A percentile compares a stretch with the other conserved stretches of the same genome.
phyloP scores from a whole-genome alignment of 92 coral and sea anemone species.

The Chrysogorgia sp. region DNA sequence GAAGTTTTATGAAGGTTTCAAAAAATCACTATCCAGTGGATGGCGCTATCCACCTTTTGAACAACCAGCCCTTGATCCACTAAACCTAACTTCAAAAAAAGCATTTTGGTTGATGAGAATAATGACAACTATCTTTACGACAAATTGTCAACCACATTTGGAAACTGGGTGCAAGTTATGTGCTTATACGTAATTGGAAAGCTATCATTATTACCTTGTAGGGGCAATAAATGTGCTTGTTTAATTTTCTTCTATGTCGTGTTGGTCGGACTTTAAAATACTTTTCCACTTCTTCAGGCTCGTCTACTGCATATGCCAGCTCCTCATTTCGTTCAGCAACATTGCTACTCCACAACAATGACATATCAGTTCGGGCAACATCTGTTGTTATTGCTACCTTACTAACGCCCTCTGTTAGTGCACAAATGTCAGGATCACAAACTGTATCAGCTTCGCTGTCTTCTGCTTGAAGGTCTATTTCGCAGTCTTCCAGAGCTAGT shows the following conservation, averaged over 20 bases:
- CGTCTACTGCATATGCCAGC: conserved; percentile 13
- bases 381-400: conserved; percentile 3
- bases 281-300: conserved; percentile 14
- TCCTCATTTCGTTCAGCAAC: conserved; percentile 24
- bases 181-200: no score
- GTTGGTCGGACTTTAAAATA: conserved; percentile 21
- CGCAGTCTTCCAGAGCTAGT: conserved; percentile 9
- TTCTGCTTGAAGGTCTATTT: conserved; percentile 17
- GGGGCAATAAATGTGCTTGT: conserved; percentile 16
- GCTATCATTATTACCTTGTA: no score
- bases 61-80: no score
- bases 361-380: not conserved
- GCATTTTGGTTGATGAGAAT: no score
- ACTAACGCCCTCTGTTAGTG: not conserved
- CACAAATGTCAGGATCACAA: conserved; percentile 20
- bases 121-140: no score
- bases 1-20: no score
- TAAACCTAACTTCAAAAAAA: no score
- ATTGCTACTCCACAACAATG: conserved; percentile 23
- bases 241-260: conserved; percentile 18
- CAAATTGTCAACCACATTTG: no score
- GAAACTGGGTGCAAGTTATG: no score
- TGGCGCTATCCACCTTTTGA: no score
- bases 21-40: no score
- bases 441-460: conserved; percentile 1